Percentiles rank a stretch among this genome's conserved stretches.
Evolutionary conservation across 2,113 vertebrate species (phyloP).

Genomic region (Hemiscyllium ocellatum): DNA sequence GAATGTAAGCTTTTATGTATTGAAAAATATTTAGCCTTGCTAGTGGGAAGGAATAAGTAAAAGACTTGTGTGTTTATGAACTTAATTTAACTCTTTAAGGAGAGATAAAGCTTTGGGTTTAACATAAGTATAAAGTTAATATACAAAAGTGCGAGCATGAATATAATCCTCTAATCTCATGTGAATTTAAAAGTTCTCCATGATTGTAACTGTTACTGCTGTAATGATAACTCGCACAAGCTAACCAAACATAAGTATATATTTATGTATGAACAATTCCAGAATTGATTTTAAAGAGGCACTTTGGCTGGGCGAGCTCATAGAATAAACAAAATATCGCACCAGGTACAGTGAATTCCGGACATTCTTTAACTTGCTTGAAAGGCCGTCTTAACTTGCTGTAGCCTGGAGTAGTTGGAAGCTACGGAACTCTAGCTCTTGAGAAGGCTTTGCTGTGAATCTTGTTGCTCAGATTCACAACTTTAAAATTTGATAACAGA

Average conservation of each 20-base stretch:
- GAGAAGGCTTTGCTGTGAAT: background rate
- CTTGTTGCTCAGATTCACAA: background rate
- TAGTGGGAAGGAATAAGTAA: conserved; percentile 47
- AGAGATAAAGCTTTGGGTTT: background rate
- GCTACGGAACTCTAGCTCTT: background rate
- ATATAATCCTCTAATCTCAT: background rate
- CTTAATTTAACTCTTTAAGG: conserved; percentile 42
- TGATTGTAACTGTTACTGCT: conserved; percentile 16
- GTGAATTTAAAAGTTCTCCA: background rate
- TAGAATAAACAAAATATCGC: conserved; percentile 5
- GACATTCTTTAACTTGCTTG: conserved; percentile 21
- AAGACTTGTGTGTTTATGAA: conserved; percentile 44
- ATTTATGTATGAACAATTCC: background rate
- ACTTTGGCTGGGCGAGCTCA: background rate
- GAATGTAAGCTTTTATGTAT: conserved; percentile 51
- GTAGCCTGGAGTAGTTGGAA: background rate
- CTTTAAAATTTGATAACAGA: conserved; percentile 18
- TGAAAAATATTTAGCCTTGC: conserved; percentile 47
- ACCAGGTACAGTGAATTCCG: conserved; percentile 29
- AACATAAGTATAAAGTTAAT: background rate
- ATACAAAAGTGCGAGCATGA: background rate
- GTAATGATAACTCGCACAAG: background rate
- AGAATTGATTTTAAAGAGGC: conserved; percentile 20
- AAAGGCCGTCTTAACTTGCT: conserved; percentile 35
- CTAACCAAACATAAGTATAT: background rate